These are phyloP conservation scores for Perithous albicinctus DNA, from an alignment of 2,888 invertebrate species.

Conservation along the genomic window DNA sequence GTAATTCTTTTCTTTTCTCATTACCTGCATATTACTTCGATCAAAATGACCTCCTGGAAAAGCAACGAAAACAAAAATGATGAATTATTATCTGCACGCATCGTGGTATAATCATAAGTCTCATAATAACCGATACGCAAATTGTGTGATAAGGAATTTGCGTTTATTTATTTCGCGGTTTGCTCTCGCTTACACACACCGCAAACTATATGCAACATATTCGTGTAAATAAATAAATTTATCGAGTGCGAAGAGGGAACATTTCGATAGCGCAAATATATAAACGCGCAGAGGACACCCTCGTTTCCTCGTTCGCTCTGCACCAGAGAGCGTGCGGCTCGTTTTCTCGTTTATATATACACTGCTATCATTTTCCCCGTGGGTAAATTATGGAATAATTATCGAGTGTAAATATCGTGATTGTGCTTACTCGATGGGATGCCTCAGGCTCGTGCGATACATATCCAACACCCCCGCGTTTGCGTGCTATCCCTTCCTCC, in stretches of 20 bases:
- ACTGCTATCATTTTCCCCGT: constrained; percentile 47
- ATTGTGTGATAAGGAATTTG: neutral
- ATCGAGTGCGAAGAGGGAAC: neutral
- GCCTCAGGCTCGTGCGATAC: constrained; percentile 48
- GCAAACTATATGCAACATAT: constrained; percentile 5
- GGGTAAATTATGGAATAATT: constrained; percentile 66
- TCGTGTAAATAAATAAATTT: constrained; percentile 10
- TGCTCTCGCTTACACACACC: neutral
- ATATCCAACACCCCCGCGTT: constrained; percentile 36
- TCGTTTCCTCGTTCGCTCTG: constrained; percentile 9
- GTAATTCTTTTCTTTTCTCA: no score
- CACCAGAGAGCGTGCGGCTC: neutral
- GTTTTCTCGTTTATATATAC: constrained; percentile 35
- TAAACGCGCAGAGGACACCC: constrained; percentile 6
- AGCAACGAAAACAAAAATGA: no score
- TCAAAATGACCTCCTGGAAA: no score
- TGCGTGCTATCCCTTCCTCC: constrained; percentile 21
- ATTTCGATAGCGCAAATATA: constrained; percentile 50
- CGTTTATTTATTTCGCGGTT: neutral
- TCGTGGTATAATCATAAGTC: neutral
- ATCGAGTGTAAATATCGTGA: constrained; percentile 67
- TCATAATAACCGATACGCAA: neutral
- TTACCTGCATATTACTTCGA: no score
- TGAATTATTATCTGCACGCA: neutral
- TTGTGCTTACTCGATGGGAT: constrained; percentile 61